Evolutionary conservation across 2,888 invertebrate genomes (phyloP), one percentile per base, ranked within the genome.

Genomic region (Dolomedes plantarius): DNA sequence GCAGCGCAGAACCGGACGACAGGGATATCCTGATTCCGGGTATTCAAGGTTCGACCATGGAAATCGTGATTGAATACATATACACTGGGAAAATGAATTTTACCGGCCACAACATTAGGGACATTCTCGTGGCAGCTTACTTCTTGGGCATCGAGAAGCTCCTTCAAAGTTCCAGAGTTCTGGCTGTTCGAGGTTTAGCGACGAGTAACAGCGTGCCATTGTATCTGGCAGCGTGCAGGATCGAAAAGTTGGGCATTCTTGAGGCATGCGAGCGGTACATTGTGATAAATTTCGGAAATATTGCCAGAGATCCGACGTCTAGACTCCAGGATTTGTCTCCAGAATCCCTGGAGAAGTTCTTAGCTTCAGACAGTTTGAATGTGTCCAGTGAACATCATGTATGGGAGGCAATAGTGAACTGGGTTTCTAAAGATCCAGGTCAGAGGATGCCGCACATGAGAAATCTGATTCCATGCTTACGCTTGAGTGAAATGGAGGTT

Each of bases 241-340:
- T 62, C 13, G 27, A 27, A 9, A 56, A 28, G 9, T 9, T 41
- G 11, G 1, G 11, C 1, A 50, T 81, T 11, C n/a, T 50, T 23
- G 28, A 74, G 6, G 31, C 36, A 9, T 74, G 74, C 27, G 67
- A 29, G 23, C 28, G 81, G n/a, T 81, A 62, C 27, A 23, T 74
- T 0, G 68, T 65, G 23, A 27, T 69, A 16, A 36, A 69, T 64
- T 81, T 81, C 16, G 74, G 75, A 23, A 19, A 41, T 19, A 62
- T 74, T 3, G 2, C 81, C 1, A 0, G 9, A 19, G 16, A 56
- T 1, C 36, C 64, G 0, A 68, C 28, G 32, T 36, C 74, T 6
- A 13, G n/a, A 6, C 19, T 74, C 13, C 31, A 19, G 9, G 62
- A 68, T 11, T 13, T 81, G 7, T 50, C 67, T 0, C 11, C 39